Evolutionary conservation across 1,140 invertebrate species (phyloP), one percentile per base, ranked within the genome.

Genomic region (Venustaconcha ellipsiformis): DNA sequence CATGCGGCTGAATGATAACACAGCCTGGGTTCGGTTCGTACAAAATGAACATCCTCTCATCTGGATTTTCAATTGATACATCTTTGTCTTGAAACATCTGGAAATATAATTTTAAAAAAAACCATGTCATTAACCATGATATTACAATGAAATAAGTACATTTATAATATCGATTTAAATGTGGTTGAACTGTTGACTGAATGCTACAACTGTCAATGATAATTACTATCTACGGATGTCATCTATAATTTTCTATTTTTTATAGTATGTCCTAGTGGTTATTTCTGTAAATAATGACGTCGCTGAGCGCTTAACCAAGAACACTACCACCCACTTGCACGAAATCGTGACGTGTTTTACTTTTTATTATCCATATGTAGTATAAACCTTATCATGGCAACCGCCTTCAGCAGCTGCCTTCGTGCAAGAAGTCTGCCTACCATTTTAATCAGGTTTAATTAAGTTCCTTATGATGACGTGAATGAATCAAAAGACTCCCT

Each of bases 21-120:
- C 68, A 70, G 0, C 70, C 70, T 30, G 67, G 4, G 17, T 15
- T 65, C 6, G 75, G 72, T 30, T 66, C 30, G 57, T 72, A 71
- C 11, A 77, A 23, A 17, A 71, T 6, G n/a, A 77, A 77, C 30
- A 58, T n/a, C 56, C 69, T 23, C 37, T 71, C 75, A 23, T 77
- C 75, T 14, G 63, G 57, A 2, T 18, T 20, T 2, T 71, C 69
- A 17, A 63, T 17, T 1, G 62, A 48, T 6, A 70, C 65, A n/a
- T 62, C 13, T 1, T 55, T 20, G 6, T 58, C 14, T 18, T 12
- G 72, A 67, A 59, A 68, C 75, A 72, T 70, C 48, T 72, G 72
- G 14, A 30, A 20, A 57, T 13, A 18, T 48, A 37, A 48, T 58
- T 62, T 1, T 17, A 58, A 13, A 20, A 23, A 62, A 62, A 62